phyloP scores from a whole-genome alignment of 2,113 vertebrate genomes.

The Brachypteracias leptosomus region DNA sequence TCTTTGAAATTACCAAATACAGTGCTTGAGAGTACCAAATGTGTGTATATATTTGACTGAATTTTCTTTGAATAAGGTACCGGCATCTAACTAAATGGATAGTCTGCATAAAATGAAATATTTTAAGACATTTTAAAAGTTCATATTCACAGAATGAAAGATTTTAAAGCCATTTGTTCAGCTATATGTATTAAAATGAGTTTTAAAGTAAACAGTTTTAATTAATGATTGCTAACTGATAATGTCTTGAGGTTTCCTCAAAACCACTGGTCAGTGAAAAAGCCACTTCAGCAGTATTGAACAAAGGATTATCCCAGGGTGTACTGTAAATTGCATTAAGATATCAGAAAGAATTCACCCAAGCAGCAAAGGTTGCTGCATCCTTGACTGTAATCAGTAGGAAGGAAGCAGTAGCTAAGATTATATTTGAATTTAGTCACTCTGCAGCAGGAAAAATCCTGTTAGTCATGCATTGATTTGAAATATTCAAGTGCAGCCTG shows the following conservation, averaged over 20 bases:
- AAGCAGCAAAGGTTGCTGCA: conserved; percentile 43
- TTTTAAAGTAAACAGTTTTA: not conserved
- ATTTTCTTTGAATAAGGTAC: not conserved
- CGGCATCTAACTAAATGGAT: not conserved
- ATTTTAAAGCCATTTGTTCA: not conserved
- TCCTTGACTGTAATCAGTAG: conserved; percentile 35
- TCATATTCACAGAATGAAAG: not conserved
- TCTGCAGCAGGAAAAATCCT: not conserved
- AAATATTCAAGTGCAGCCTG: conserved; percentile 43
- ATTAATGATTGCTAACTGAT: not conserved
- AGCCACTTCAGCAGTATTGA: conserved; percentile 11
- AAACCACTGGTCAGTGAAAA: conserved; percentile 48
- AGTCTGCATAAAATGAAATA: not conserved
- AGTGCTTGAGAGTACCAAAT: not conserved
- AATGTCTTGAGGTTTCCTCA: conserved; percentile 4
- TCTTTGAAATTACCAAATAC: not conserved
- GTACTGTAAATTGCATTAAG: conserved; percentile 42
- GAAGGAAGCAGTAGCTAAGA: conserved; percentile 9
- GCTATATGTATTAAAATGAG: not conserved
- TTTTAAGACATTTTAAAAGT: not conserved
- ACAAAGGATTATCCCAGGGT: conserved; percentile 33
- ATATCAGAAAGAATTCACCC: conserved; percentile 35
- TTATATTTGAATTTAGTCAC: conserved; percentile 11
- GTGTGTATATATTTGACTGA: not conserved
- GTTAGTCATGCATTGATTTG: conserved; percentile 57